Evolutionary conservation across 2,113 vertebrate genomes (phyloP).

Genomic region (Neolamprologus caudopunctatus): DNA sequence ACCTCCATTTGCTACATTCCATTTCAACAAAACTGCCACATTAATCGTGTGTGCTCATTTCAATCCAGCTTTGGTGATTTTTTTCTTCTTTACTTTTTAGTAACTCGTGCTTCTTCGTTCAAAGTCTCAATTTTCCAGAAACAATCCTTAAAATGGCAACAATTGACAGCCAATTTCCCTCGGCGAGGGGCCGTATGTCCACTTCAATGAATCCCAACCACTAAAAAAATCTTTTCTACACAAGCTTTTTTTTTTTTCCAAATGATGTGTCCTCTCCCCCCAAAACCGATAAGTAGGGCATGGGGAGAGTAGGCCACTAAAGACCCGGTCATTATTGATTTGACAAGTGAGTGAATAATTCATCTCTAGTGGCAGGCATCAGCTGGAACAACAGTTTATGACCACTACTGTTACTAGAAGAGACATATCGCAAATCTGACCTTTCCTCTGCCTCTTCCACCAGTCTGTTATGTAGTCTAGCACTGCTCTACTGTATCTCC

Average conservation of each 20-base stretch:
- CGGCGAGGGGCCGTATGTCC: conserved; percentile 30
- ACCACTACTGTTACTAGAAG: conserved; percentile 4
- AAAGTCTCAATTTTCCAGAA: conserved; percentile 43
- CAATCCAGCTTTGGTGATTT: neutral
- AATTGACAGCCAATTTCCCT: conserved; percentile 40
- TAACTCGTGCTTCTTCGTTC: neutral
- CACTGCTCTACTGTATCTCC: neutral
- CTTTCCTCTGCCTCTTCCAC: neutral
- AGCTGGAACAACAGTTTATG: conserved; percentile 50
- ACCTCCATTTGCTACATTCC: conserved; percentile 40
- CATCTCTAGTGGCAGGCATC: conserved; percentile 62
- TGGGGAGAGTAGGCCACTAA: conserved; percentile 56
- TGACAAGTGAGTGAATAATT: conserved; percentile 73
- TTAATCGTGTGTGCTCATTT: conserved; percentile 33
- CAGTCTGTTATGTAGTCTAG: neutral
- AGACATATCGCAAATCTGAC: conserved; percentile 23
- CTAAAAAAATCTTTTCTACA: conserved; percentile 35
- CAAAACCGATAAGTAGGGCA: conserved; percentile 61
- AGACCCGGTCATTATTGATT: conserved; percentile 65
- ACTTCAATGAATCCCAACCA: conserved; percentile 22
- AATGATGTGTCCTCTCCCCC: conserved; percentile 33
- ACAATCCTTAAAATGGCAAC: conserved; percentile 47
- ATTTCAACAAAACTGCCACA: conserved; percentile 50
- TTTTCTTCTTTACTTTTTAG: neutral
- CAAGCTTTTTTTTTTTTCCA: conserved; percentile 20